A percentile compares a stretch with the other conserved stretches of the same genome.
These are phyloP conservation scores for Siniperca chuatsi DNA, from an alignment of 2,113 vertebrate genomes.

Conservation along the genomic window DNA sequence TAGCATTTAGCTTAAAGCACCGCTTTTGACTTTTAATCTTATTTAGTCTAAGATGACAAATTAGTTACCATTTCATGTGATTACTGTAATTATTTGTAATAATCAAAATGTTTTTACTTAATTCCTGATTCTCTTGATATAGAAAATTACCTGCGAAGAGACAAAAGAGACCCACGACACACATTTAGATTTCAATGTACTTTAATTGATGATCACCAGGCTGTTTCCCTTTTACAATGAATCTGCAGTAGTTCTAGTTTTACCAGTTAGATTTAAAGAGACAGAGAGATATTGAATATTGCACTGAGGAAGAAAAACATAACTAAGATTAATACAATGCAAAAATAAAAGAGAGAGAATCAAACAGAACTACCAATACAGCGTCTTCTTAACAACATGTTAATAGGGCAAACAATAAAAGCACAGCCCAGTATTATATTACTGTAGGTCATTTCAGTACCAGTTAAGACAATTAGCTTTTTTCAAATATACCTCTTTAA, in stretches of 20 bases:
- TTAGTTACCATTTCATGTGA: background rate
- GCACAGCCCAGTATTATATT: constrained; percentile 87
- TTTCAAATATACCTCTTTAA: constrained; percentile 85
- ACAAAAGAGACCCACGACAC: background rate
- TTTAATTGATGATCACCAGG: constrained; percentile 91
- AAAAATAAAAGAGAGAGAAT: constrained; percentile 67
- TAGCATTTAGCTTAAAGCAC: too few species aligned
- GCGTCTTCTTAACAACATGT: constrained; percentile 87
- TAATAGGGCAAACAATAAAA: constrained; percentile 86
- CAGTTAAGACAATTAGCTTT: constrained; percentile 88
- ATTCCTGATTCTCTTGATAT: background rate
- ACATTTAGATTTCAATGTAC: constrained; percentile 77
- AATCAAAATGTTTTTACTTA: background rate
- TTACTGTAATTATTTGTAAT: background rate
- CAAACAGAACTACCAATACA: constrained; percentile 83
- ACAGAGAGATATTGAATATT: constrained; percentile 87
- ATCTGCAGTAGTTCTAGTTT: constrained; percentile 85
- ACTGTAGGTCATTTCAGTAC: constrained; percentile 86
- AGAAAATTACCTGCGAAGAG: background rate
- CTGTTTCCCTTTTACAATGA: constrained; percentile 90
- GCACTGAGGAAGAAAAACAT: constrained; percentile 82
- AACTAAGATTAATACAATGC: constrained; percentile 86
- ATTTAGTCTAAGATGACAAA: background rate
- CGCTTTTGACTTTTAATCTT: background rate
- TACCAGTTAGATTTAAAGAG: constrained; percentile 83